Conservation (phyloP, 2,113 vertebrate species). For the Perca fluviatilis region DNA sequence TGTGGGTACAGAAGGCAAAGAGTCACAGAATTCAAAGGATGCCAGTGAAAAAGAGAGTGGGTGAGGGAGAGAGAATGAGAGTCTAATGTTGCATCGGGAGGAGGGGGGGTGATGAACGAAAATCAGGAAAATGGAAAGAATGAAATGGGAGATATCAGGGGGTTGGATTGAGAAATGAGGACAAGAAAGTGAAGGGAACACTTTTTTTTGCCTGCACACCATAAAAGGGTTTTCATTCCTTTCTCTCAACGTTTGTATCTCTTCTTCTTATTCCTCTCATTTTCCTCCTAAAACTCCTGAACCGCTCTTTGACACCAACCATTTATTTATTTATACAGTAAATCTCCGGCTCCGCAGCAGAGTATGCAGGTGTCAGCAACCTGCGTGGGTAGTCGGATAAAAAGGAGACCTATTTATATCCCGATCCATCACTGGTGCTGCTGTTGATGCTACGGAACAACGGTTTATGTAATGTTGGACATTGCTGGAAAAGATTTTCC, state of each 20-base stretch:
- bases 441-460: slow-evolving; percentile 51
- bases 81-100: slow-evolving; percentile 31
- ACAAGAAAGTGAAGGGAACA: slow-evolving; percentile 50
- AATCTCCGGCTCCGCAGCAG: slow-evolving; percentile 47
- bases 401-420: slow-evolving; percentile 74
- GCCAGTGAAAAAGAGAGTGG: slow-evolving; percentile 61
- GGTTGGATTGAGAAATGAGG: slow-evolving; percentile 61
- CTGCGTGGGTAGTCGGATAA: slow-evolving; percentile 69
- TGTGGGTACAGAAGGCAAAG: slow-evolving; percentile 69
- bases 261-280: slow-evolving; percentile 4
- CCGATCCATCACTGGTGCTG: slow-evolving; percentile 50
- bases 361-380: slow-evolving; percentile 69
- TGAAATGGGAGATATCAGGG: slow-evolving; percentile 60
- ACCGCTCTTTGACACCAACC: neutral
- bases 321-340: slow-evolving; percentile 46
- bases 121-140: slow-evolving; percentile 48
- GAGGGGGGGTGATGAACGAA: slow-evolving; percentile 19
- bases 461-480: slow-evolving; percentile 66
- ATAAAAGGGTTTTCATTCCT: slow-evolving; percentile 70
- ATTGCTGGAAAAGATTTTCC: slow-evolving; percentile 31
- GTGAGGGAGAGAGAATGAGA: slow-evolving; percentile 45
- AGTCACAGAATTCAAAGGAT: slow-evolving; percentile 71
- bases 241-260: slow-evolving; percentile 34
- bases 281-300: slow-evolving; percentile 18
- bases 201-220: slow-evolving; percentile 32